These are phyloP conservation scores for Puffinus mauretanicus DNA, from an alignment of 2,113 vertebrate species.

Conservation along the genomic window DNA sequence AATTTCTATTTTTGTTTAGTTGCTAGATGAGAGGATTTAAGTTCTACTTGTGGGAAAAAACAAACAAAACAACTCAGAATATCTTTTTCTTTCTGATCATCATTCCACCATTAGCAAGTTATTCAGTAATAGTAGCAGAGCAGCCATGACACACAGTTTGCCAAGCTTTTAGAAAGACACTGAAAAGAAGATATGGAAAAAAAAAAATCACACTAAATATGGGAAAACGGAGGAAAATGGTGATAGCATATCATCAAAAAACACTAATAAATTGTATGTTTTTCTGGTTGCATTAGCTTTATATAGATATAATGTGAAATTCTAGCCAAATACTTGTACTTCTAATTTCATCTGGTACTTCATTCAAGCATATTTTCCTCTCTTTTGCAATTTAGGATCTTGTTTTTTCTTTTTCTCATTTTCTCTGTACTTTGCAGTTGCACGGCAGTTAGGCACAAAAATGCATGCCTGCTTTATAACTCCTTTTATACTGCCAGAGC, in stretches of 20 bases:
- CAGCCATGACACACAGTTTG: neutral
- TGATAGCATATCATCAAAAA: neutral
- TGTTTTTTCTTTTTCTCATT: neutral
- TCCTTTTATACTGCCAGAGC: neutral
- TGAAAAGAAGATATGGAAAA: neutral
- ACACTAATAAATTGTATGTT: neutral
- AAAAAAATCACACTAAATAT: neutral
- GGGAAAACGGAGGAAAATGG: neutral
- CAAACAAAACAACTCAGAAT: neutral
- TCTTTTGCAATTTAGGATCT: neutral
- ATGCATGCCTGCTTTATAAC: neutral
- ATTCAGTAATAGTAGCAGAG: neutral
- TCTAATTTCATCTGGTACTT: neutral
- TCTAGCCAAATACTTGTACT: neutral
- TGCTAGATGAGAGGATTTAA: neutral
- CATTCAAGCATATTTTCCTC: neutral
- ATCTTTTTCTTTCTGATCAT: neutral
- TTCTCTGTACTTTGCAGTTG: neutral
- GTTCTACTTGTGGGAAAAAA: neutral
- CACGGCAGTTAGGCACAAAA: neutral
- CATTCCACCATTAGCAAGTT: neutral
- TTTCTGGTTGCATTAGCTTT: neutral
- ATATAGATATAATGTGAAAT: neutral
- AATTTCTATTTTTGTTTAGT: neutral
- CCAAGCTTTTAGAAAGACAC: neutral